These are phyloP conservation scores for Pluvianellus socialis DNA, from an alignment of 2,113 vertebrate genomes.

Conservation along the genomic window DNA sequence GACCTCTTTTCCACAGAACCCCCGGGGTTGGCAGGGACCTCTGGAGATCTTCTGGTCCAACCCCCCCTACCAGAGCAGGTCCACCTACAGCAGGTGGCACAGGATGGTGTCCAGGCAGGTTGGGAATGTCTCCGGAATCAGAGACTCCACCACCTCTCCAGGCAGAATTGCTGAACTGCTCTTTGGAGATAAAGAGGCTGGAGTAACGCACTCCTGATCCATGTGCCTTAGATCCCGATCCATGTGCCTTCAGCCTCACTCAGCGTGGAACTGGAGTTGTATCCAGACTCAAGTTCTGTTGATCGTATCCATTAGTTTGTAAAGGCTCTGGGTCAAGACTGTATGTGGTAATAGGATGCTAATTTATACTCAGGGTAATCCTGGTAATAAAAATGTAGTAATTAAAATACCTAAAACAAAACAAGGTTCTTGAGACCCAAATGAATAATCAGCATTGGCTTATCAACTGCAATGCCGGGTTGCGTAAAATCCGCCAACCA, in stretches of 20 bases:
- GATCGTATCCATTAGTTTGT: neutral
- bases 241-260: accelerated
- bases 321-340: neutral
- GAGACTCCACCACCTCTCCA: no score
- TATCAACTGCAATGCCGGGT: neutral
- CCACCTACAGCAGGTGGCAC: no score
- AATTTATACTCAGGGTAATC: neutral
- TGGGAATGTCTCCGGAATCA: no score
- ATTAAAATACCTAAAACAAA: neutral
- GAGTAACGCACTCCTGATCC: neutral
- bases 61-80: no score
- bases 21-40: no score
- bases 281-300: neutral
- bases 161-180: neutral
- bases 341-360: no score
- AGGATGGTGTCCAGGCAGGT: no score
- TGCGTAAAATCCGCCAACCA: neutral
- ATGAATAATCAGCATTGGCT: neutral
- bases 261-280: neutral
- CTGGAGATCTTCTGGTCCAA: no score
- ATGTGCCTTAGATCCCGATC: neutral
- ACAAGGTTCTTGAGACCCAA: neutral
- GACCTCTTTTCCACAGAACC: neutral
- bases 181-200: neutral
- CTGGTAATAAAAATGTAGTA: neutral